Evolutionary conservation across 2,113 vertebrate species (phyloP).

Genomic region (Oriolus oriolus): DNA sequence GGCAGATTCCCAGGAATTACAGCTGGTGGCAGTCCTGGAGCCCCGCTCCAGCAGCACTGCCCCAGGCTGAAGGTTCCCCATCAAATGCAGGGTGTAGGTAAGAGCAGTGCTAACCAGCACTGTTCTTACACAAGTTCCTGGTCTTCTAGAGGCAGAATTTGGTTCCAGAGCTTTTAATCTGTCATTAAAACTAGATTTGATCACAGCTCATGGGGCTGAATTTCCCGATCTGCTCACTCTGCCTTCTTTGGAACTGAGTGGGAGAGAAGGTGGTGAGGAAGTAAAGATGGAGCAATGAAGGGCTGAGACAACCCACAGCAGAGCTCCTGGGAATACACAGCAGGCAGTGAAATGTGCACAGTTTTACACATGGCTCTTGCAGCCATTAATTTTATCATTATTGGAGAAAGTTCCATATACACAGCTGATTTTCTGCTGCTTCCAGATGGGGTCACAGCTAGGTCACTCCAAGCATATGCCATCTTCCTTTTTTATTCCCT

Average conservation of each 20-base stretch:
- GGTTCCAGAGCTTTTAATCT: background rate
- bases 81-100: background rate
- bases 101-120: background rate
- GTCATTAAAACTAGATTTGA: background rate
- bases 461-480: background rate
- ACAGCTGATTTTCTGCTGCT: background rate
- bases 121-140: background rate
- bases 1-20: background rate
- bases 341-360: background rate
- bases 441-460: background rate
- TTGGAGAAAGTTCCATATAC: background rate
- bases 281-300: background rate
- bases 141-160: background rate
- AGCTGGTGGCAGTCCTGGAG: background rate
- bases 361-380: background rate
- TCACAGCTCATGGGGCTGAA: background rate
- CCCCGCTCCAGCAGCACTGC: background rate
- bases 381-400: background rate
- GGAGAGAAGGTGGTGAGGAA: background rate
- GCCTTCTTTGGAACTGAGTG: background rate
- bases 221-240: background rate
- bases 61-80: background rate
- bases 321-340: background rate
- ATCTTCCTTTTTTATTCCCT: background rate
- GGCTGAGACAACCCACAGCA: background rate